A percentile compares a stretch with the other conserved stretches of the same genome.
Evolutionary conservation across 2,797 vertebrate species (phyloP).

Genomic region (Halcyon badia): DNA sequence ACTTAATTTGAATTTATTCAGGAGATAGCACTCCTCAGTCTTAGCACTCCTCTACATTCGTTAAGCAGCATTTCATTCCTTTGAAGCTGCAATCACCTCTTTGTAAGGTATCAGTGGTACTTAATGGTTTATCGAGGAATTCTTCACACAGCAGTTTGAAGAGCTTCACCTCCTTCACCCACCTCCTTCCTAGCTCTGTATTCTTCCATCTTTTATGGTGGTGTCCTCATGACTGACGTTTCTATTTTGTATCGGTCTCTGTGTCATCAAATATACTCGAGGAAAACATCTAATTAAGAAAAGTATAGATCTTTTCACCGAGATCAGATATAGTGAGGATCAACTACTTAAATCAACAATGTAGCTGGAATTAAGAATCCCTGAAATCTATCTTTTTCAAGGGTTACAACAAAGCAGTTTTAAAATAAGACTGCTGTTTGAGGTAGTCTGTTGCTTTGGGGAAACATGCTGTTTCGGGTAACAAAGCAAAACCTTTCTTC

Average conservation of each 20-base stretch:
- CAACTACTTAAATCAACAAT: neutral
- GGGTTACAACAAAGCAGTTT: neutral
- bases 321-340: neutral
- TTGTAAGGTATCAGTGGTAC: neutral
- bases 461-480: neutral
- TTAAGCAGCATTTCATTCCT: neutral
- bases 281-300: neutral
- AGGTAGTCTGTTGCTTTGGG: neutral
- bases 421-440: neutral
- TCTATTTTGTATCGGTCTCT: neutral
- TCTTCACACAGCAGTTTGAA: neutral
- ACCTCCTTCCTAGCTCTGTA: neutral
- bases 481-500: neutral
- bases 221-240: neutral
- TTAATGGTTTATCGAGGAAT: neutral
- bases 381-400: neutral
- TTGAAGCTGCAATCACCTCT: neutral
- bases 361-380: neutral
- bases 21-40: neutral
- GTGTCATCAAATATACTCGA: neutral
- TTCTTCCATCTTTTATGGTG: neutral
- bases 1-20: neutral
- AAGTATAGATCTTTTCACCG: neutral
- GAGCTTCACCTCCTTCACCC: too few relatives aligned
- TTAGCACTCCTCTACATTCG: neutral